These are phyloP conservation scores for Pampus argenteus DNA, from an alignment of 2,797 vertebrate genomes.

Conservation along the genomic window DNA sequence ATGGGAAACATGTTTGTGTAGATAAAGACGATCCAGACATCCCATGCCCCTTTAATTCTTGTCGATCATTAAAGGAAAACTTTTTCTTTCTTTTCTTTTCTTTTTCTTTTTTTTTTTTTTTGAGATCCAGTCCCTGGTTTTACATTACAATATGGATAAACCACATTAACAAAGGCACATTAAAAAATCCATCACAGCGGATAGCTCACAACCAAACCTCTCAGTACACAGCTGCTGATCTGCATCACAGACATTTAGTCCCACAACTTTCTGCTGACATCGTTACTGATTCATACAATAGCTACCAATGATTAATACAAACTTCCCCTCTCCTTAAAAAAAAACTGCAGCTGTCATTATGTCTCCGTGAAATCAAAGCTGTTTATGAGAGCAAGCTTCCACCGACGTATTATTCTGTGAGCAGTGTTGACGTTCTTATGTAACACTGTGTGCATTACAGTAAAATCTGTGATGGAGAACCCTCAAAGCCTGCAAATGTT, in stretches of 20 bases:
- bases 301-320: neutral
- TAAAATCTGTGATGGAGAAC: neutral
- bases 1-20: too few species aligned
- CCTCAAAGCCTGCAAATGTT: too few species aligned
- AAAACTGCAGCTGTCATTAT: neutral
- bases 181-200: neutral
- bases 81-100: too few species aligned
- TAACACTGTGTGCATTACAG: neutral
- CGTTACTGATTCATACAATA: neutral
- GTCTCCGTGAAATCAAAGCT: neutral
- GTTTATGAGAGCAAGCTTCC: neutral
- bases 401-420: conserved; percentile 13
- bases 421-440: neutral
- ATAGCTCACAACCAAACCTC: neutral
- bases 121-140: neutral
- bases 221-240: neutral
- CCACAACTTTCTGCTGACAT: neutral
- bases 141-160: neutral
- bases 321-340: too few species aligned
- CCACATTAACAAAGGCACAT: neutral
- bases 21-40: too few species aligned
- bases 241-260: neutral
- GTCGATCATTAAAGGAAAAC: too few species aligned
- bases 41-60: too few species aligned
- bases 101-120: too few species aligned